phyloP scores from a whole-genome alignment of 1,140 invertebrate genomes.

The Protaetia brevitarsis region DNA sequence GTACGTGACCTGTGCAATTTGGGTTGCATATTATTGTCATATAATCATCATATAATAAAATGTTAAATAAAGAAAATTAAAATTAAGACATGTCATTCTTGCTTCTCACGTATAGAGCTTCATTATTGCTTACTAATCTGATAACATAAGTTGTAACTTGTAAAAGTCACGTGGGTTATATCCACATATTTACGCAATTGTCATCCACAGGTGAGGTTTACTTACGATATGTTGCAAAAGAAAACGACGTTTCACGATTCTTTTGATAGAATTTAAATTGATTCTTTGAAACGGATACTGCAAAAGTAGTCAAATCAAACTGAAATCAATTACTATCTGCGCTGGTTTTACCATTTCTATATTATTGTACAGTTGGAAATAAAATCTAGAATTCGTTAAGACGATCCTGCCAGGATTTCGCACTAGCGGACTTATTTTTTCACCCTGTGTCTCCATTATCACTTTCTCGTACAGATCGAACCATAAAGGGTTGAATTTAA shows the following conservation, averaged over 20 bases:
- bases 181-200: too few species aligned
- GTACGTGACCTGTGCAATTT: too few species aligned
- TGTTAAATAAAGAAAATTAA: constrained; percentile 3
- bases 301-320: constrained; percentile 40
- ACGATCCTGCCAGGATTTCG: constrained; percentile 82
- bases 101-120: too few species aligned
- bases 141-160: too few species aligned
- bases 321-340: background rate
- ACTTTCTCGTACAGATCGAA: constrained; percentile 75
- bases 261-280: constrained; percentile 66
- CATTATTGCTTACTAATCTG: too few species aligned
- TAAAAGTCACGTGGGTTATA: too few species aligned
- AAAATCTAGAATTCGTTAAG: constrained; percentile 71
- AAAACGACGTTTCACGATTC: constrained; percentile 78
- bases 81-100: too few species aligned
- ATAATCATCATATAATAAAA: too few species aligned
- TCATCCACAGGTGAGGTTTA: too few species aligned
- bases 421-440: constrained; percentile 81
- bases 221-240: constrained; percentile 79
- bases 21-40: too few species aligned
- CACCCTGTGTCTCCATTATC: constrained; percentile 69
- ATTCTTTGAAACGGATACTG: constrained; percentile 81
- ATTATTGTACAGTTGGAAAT: constrained; percentile 90
- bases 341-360: constrained; percentile 70
- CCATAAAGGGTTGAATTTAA: constrained; percentile 78